Evolutionary conservation across 2,113 vertebrate species (phyloP).

Genomic region (Struthio camelus): DNA sequence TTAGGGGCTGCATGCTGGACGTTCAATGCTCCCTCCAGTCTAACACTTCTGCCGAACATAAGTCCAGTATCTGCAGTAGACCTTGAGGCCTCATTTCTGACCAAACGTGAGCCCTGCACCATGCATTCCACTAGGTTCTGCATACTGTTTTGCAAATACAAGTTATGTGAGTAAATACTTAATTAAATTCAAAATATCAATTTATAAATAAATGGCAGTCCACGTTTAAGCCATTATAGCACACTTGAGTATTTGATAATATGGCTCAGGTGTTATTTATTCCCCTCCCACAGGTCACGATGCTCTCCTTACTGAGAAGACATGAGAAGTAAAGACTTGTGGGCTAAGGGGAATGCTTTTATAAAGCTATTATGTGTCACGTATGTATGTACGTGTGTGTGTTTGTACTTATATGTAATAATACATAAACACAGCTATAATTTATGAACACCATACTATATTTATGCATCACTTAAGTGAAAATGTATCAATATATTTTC

Average conservation of each 20-base stretch:
- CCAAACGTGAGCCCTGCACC: background rate
- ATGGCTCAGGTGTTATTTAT: background rate
- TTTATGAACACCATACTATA: background rate
- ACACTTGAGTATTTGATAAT: accelerated
- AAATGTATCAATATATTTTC: background rate
- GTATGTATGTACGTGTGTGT: accelerated
- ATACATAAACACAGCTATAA: background rate
- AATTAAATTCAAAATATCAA: background rate
- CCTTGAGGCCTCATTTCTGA: background rate
- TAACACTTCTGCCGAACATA: accelerated
- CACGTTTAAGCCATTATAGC: background rate
- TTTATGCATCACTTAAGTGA: background rate
- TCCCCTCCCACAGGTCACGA: background rate
- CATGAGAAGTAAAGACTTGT: background rate
- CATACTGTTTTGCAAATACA: background rate
- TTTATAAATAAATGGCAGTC: background rate
- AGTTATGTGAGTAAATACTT: background rate
- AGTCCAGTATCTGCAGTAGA: background rate
- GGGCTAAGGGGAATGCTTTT: background rate
- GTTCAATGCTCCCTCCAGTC: background rate
- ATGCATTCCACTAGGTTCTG: background rate
- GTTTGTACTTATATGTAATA: background rate
- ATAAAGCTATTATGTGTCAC: accelerated
- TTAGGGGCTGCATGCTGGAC: no score
- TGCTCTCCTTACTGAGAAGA: background rate